Evolutionary conservation across 2,113 vertebrate species (phyloP).

Genomic region (Cryptoleucopteryx plumbea): DNA sequence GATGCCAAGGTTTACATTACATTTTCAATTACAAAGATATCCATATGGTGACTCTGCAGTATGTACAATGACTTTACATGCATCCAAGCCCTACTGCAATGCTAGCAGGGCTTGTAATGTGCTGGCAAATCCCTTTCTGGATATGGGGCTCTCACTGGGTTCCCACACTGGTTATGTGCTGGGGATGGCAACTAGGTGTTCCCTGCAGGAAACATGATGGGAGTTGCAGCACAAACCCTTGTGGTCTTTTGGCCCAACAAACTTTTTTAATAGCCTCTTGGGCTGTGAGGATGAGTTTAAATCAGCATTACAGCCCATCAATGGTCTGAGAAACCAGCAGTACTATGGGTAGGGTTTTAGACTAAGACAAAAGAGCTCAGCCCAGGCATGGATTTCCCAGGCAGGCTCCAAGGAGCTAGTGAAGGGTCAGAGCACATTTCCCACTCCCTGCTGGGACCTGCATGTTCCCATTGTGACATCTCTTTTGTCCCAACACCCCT

Average conservation of each 20-base stretch:
- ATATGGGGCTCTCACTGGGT: not conserved
- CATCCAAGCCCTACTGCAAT: not conserved
- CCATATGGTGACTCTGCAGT: constrained; percentile 60
- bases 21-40: constrained; percentile 42
- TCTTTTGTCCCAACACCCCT: not conserved
- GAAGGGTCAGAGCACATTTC: not conserved
- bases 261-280: not conserved
- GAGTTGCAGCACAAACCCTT: not conserved
- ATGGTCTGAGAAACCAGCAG: not conserved
- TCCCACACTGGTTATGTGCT: not conserved
- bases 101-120: not conserved
- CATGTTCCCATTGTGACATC: fast-evolving
- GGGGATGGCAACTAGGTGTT: too few species aligned
- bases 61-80: not conserved
- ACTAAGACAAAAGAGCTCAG: not conserved
- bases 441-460: fast-evolving
- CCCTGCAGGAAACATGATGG: not conserved
- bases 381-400: not conserved
- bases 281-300: not conserved
- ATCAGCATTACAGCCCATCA: not conserved
- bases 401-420: not conserved
- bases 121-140: not conserved
- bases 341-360: not conserved
- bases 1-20: constrained; percentile 59
- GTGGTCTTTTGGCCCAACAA: not conserved